Evolutionary conservation across 2,888 invertebrate genomes (phyloP), one percentile per base, ranked within the genome.

Genomic region (Lingula anatina): DNA sequence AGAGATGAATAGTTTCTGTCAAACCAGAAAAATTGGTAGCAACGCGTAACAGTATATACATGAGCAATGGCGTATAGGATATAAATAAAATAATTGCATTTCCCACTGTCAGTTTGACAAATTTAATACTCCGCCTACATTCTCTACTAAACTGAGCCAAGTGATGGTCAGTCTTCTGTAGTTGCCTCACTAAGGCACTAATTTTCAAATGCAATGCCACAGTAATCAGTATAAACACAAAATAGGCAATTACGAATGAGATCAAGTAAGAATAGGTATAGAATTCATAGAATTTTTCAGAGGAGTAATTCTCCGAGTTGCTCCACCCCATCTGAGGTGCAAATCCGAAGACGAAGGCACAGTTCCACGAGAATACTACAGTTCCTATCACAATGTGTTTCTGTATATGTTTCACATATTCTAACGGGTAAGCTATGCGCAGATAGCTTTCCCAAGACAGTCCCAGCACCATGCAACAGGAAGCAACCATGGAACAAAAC

Each of bases 341-440:
- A 50, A 71, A 70, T 2, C 71, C 70, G 5, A 67, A 40, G 5
- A 71, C 57, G 44, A 71, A 69, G 15, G 69, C 60, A 5, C 53
- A 45, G 45, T 71, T 70, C 69, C 70, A 70, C 26, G 68, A 39
- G 5, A 69, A 49, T 46, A 68, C 57, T 62, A 66, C 64, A 1
- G 56, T 48, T 2, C 59, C 63, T 15, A 67, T 65, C 12, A 66
- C 58, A 28, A 61, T 63, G 4, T 58, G 56, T 55, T 71, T 70
- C 46, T 69, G 63, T 55, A 66, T 53, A 24, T 60, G 54, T 20
- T 47, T 48, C 2, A 52, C 51, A 36, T 57, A 59, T 7, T 55
- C 50, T 25, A 62, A 50, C 0, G 68, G 65, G 9, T 54, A 50
- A 1, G 60, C 46, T 23, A 71, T 55, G 36, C 62, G 58, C 5